Evolutionary conservation across 2,797 vertebrate species (phyloP).

Genomic region (Gallinago stenura): DNA sequence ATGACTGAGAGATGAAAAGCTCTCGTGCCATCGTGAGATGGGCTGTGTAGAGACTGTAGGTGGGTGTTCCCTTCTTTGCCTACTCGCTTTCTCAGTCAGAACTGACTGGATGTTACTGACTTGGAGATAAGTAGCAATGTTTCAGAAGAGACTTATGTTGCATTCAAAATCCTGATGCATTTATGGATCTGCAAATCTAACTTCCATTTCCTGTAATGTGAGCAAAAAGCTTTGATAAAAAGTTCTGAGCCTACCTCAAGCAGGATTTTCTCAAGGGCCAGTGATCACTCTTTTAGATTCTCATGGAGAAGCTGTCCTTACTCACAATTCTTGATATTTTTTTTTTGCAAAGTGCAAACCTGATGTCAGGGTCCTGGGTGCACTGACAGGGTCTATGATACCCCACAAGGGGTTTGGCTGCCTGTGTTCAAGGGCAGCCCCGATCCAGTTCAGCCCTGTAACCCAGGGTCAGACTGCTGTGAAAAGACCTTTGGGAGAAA

Average conservation of each 20-base stretch:
- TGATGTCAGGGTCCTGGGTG: neutral
- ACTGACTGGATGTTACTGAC: neutral
- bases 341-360: neutral
- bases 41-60: neutral
- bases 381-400: neutral
- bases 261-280: neutral
- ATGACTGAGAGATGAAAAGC: neutral
- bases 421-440: neutral
- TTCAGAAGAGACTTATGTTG: neutral
- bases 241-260: neutral
- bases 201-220: neutral
- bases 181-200: neutral
- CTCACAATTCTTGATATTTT: neutral
- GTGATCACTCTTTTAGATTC: neutral
- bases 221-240: neutral
- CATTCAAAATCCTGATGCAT: neutral
- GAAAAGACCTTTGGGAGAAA: neutral
- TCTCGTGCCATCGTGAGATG: neutral
- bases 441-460: rapidly evolving
- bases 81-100: neutral
- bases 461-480: neutral
- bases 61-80: neutral
- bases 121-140: neutral
- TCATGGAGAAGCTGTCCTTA: neutral
- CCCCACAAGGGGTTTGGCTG: neutral